Evolutionary conservation across 2,888 invertebrate genomes (phyloP).

Genomic region (Hypsopygia costalis): DNA sequence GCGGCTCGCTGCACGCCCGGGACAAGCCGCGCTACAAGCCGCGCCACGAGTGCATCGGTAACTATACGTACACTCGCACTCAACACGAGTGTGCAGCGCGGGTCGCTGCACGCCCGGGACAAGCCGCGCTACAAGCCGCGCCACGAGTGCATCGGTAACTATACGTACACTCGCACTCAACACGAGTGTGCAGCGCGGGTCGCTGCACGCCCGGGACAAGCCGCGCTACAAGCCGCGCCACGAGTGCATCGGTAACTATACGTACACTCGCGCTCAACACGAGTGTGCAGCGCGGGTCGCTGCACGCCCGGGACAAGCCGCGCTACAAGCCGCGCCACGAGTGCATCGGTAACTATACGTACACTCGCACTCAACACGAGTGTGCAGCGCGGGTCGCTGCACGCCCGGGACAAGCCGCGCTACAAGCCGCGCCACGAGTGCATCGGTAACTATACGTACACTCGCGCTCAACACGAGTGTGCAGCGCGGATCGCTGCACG

Average conservation of each 20-base stretch:
- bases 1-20: conserved; percentile 83
- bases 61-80: too few relatives aligned
- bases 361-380: too few relatives aligned
- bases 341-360: conserved; percentile 83
- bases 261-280: too few relatives aligned
- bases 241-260: conserved; percentile 85
- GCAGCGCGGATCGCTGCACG: too few relatives aligned
- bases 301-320: conserved; percentile 65
- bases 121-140: conserved; percentile 86
- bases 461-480: too few relatives aligned
- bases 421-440: too few relatives aligned
- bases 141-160: conserved; percentile 87
- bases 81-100: conserved; percentile 93
- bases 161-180: too few relatives aligned
- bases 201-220: conserved; percentile 64
- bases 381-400: too few relatives aligned
- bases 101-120: conserved; percentile 74
- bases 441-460: too few relatives aligned
- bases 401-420: too few relatives aligned
- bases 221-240: conserved; percentile 87
- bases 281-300: conserved; percentile 92
- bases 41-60: conserved; percentile 89
- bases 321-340: conserved; percentile 88
- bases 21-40: conserved; percentile 83
- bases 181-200: conserved; percentile 93